A percentile compares a stretch with the other conserved stretches of the same genome.
Conservation (phyloP, 2,888 invertebrate genomes). For the Melitaea athalia region DNA sequence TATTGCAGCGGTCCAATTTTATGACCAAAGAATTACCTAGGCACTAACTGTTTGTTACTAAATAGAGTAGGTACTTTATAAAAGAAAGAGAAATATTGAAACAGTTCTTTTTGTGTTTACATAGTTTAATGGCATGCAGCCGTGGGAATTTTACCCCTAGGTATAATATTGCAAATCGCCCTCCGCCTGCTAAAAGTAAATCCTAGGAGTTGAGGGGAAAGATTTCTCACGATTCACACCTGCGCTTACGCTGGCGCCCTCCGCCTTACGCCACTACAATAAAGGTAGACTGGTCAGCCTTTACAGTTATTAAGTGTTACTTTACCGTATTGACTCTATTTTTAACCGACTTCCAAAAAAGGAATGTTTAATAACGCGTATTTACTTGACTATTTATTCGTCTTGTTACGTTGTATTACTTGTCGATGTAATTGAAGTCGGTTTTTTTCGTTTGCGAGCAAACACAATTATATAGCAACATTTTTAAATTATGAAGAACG, state of each 20-base stretch:
- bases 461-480: no score
- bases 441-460: no score
- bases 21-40: no score
- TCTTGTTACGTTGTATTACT: no score
- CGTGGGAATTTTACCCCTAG: constrained; percentile 45
- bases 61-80: no score
- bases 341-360: no score
- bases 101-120: background rate
- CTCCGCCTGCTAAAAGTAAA: constrained; percentile 50
- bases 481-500: no score
- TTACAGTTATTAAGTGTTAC: constrained; percentile 26
- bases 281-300: constrained; percentile 33
- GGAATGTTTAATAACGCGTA: no score
- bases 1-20: no score
- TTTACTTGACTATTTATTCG: no score
- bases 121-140: constrained; percentile 13
- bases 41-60: no score
- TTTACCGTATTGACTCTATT: background rate
- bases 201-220: constrained; percentile 47
- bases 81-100: background rate
- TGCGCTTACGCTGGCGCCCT: constrained; percentile 43
- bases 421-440: no score
- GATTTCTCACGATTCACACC: constrained; percentile 52
- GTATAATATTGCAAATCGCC: constrained; percentile 46
- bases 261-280: constrained; percentile 38